These are phyloP conservation scores for Solenodon paradoxus DNA, from an alignment of 2,113 vertebrate genomes.

Conservation along the genomic window DNA sequence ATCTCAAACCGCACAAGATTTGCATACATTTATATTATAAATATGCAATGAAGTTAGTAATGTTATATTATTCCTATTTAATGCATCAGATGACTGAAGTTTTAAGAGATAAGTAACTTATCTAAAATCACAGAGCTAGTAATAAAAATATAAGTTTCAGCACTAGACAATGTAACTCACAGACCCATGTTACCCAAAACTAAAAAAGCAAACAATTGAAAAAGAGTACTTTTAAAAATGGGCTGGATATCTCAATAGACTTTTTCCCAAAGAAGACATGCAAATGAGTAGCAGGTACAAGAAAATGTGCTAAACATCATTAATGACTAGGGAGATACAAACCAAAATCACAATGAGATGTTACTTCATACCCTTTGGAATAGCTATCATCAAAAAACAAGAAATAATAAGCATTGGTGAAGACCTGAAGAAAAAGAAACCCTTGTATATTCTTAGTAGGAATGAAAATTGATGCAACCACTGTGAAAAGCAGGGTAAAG, in stretches of 20 bases:
- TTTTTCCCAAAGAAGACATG: background rate
- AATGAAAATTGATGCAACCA: background rate
- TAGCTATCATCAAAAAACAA: background rate
- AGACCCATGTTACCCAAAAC: background rate
- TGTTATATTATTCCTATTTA: background rate
- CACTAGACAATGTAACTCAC: background rate
- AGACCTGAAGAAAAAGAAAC: background rate
- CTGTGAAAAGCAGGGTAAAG: background rate
- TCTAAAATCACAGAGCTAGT: background rate
- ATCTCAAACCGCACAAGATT: background rate
- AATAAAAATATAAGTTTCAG: background rate
- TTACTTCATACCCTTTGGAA: background rate
- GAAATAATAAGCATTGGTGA: background rate
- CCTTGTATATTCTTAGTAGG: accelerated
- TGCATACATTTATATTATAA: background rate
- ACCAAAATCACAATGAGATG: background rate
- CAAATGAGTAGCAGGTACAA: background rate
- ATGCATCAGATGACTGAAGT: background rate
- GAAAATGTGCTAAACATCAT: background rate
- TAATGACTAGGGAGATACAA: background rate
- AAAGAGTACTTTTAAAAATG: background rate
- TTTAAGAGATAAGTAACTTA: background rate
- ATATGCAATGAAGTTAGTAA: background rate
- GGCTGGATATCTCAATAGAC: background rate
- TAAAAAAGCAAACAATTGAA: background rate